Conservation (phyloP, 53 echinoderm and acorn worm species). For the Holothuria scabra region DNA sequence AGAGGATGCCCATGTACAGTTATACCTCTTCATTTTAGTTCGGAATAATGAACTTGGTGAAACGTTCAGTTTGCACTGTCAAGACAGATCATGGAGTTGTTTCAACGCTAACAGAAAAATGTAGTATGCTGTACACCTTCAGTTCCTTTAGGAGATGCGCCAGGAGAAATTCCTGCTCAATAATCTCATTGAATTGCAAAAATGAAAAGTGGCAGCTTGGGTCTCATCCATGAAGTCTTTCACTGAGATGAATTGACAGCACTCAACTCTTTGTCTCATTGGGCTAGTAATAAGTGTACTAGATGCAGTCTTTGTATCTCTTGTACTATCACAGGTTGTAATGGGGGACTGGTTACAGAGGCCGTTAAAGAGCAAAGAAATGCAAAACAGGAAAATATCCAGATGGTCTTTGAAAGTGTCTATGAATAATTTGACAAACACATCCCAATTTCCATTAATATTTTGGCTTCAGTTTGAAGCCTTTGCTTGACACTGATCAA, state of each 20-base stretch:
- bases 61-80: too few relatives aligned
- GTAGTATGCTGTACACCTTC: too few relatives aligned
- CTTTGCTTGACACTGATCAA: too few relatives aligned
- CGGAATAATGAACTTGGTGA: too few relatives aligned
- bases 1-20: background rate
- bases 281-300: background rate
- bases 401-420: too few relatives aligned
- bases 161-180: too few relatives aligned
- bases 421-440: too few relatives aligned
- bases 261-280: background rate
- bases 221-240: background rate
- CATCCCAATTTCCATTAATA: too few relatives aligned
- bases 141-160: too few relatives aligned
- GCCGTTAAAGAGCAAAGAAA: background rate
- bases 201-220: conserved; percentile 19
- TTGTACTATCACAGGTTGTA: background rate
- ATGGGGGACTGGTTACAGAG: background rate
- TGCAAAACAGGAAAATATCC: background rate
- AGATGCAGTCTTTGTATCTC: background rate
- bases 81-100: too few relatives aligned
- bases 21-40: background rate
- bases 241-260: conserved; percentile 4
- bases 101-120: too few relatives aligned
- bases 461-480: too few relatives aligned
- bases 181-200: background rate